phyloP scores from a whole-genome alignment of 2,888 invertebrate species.

The Amphipoea lucens region DNA sequence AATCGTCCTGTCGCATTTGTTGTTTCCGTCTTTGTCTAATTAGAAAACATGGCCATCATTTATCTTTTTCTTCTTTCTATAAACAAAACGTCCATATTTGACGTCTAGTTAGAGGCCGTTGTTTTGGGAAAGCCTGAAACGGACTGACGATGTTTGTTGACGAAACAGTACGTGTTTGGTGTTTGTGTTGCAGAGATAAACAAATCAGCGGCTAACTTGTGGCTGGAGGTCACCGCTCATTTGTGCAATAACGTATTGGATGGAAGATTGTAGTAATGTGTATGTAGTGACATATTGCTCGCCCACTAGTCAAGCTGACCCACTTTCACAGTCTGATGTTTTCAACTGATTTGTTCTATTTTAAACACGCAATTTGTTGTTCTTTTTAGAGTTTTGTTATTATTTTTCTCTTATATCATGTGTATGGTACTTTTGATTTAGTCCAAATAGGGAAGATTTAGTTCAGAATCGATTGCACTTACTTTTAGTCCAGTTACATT shows the following conservation, averaged over 20 bases:
- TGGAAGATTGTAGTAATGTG: constrained; percentile 56
- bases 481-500: neutral
- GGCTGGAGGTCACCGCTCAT: constrained; percentile 22
- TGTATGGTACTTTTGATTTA: neutral
- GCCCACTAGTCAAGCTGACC: constrained; percentile 41
- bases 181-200: constrained; percentile 38
- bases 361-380: constrained; percentile 29
- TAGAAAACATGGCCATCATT: constrained; percentile 38
- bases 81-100: constrained; percentile 39
- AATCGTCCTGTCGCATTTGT: constrained; percentile 35
- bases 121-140: constrained; percentile 14
- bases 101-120: constrained; percentile 31
- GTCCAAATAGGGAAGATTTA: neutral
- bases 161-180: constrained; percentile 2
- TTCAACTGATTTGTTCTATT: constrained; percentile 26
- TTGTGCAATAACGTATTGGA: constrained; percentile 42
- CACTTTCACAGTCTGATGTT: constrained; percentile 41
- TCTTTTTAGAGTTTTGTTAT: neutral
- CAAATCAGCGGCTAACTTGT: constrained; percentile 46
- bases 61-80: constrained; percentile 49
- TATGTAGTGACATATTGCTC: constrained; percentile 55
- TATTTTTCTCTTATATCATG: neutral
- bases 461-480: neutral
- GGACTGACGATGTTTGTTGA: neutral
- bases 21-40: constrained; percentile 38